Conservation (phyloP, 1,140 invertebrate genomes). For the Conus betulinus region DNA sequence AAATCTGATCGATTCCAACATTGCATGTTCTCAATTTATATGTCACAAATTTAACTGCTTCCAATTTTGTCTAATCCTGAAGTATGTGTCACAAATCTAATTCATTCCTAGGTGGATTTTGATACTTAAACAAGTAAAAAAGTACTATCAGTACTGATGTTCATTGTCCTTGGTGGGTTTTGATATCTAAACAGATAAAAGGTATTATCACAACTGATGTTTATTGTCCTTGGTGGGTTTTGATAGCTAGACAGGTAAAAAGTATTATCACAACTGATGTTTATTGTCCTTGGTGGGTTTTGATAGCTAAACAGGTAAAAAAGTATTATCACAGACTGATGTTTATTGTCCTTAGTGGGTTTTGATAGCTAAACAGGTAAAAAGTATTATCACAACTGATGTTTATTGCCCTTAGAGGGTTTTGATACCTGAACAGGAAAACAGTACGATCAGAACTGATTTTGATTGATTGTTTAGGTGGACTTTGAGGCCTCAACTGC, state of each 20-base stretch:
- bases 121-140: neutral
- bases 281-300: neutral
- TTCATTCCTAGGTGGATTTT: too few relatives aligned
- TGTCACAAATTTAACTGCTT: too few relatives aligned
- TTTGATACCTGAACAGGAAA: neutral
- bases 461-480: constrained; percentile 72
- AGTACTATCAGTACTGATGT: neutral
- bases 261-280: too few relatives aligned
- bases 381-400: too few relatives aligned
- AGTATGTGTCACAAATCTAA: too few relatives aligned
- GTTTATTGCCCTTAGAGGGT: neutral
- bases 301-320: neutral
- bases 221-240: constrained; percentile 80
- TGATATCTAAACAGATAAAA: neutral
- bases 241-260: constrained; percentile 78
- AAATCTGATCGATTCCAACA: too few relatives aligned
- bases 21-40: too few relatives aligned
- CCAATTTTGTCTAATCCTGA: too few relatives aligned
- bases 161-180: neutral
- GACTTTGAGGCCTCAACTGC: constrained; percentile 83
- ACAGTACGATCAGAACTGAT: neutral
- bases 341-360: constrained; percentile 78
- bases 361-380: constrained; percentile 80
- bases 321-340: neutral
- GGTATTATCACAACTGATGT: neutral